These are phyloP conservation scores for Acrossocheilus wenchowensis DNA, from an alignment of 2,797 vertebrate species.

Conservation along the genomic window DNA sequence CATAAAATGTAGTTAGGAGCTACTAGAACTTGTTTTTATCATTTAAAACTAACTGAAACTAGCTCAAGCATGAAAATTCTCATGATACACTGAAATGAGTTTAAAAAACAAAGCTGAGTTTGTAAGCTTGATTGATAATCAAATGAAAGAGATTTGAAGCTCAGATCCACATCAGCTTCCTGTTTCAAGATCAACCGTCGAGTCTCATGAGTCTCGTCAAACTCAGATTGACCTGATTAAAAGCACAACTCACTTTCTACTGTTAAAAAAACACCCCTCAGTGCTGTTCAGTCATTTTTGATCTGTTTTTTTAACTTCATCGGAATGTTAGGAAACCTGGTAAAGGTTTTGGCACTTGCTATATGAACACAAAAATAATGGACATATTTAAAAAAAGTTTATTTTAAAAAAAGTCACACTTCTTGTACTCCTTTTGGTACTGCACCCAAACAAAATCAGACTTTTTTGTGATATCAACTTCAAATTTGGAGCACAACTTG, in stretches of 20 bases:
- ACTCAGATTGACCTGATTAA: slow-evolving; percentile 9
- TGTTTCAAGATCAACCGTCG: slow-evolving; percentile 50
- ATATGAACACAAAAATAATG: background rate
- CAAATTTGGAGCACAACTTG: background rate
- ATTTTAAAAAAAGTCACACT: no score
- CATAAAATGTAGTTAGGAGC: background rate
- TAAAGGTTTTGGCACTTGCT: background rate
- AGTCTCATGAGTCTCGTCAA: slow-evolving; percentile 42
- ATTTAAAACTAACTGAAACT: background rate
- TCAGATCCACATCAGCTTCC: slow-evolving; percentile 57
- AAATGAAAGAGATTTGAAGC: slow-evolving; percentile 53
- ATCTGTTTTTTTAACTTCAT: background rate
- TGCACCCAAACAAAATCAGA: background rate
- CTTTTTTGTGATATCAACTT: background rate
- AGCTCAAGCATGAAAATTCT: slow-evolving; percentile 40
- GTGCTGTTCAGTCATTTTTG: background rate
- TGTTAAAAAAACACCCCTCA: background rate
- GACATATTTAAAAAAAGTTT: no score
- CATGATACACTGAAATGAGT: background rate
- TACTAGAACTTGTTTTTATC: background rate
- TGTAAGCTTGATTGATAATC: slow-evolving; percentile 56
- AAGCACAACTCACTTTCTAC: background rate
- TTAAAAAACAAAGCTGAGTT: background rate
- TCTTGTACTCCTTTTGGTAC: no score
- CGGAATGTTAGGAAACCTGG: background rate